Base-by-base conservation (phyloP, 2,113 vertebrate genomes). In the Prietella phreatophila region DNA sequence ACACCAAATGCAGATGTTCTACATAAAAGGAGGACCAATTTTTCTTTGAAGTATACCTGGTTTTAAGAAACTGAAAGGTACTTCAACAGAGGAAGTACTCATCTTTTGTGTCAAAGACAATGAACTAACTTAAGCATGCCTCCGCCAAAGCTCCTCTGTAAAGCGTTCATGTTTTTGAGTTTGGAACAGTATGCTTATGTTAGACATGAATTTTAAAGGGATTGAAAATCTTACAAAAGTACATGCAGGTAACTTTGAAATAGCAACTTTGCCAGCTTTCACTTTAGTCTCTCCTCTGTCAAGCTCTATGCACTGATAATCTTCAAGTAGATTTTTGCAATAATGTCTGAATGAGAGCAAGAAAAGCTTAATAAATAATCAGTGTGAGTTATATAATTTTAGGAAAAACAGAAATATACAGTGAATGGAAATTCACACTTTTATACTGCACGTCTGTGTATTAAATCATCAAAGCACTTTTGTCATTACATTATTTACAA, bases 401-500 rank as follows among this genome's bases (percentile, higher is more conserved):
- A 8, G 6, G 42, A 4, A n/a, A 22, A 60, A 11, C 10, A 82
- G 22, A 36, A 82, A 42, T 25, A 39, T 33, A 30, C 42, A 53
- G 33, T 13, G 61, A 69, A 71, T 56, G 39, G 39, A 36, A 36
- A 47, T 50, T 39, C 50, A 33, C 27, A 61, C 55, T 58, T 61
- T 87, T 30, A 75, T 80, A 61, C 50, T 58, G 63, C 2, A 60
- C 42, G 84, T 19, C n/a, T 22, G n/a, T 56, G 55, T 22, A 75
- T 20, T 19, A 73, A 69, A 67, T 76, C 53, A 75, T 85, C 25
- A 58, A 20, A 76, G 60, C 47, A 30, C 5, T 2, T 33, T 75
- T 11, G 13, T 82, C 55, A 60, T 87, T 75, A 60, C 4, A 30
- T 87, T 67, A 82, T 86, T 82, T 87, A 58, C 36, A 56, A 17